Evolutionary conservation across 2,797 vertebrate genomes (phyloP), one percentile per base, ranked within the genome.

Genomic region (Sebastes paucispinis): DNA sequence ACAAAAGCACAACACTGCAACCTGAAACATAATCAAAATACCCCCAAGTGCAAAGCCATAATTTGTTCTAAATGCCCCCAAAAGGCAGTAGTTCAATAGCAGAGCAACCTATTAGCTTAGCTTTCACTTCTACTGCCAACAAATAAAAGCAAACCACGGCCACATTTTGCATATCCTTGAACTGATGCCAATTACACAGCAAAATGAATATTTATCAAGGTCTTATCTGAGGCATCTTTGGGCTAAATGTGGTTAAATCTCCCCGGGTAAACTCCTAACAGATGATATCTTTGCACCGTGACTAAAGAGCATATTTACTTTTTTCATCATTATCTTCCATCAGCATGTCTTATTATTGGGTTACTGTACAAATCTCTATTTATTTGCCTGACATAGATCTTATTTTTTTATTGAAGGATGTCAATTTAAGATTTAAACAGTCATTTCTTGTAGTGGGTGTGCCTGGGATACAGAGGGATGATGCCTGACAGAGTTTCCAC

Each of bases 201-300:
- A 34, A 75, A 75, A 82, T 80, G 8, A 71, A 85, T 86, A 87
- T 85, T 85, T 74, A 91, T 90, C 72, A 80, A 62, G 57, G 67
- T 79, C 36, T 86, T 84, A 86, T 87, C 78, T 71, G 73, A 81
- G 32, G 60, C 69, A 68, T 90, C 75, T 73, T 43, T 69, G 13
- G 77, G 78, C 81, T 87, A 76, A 93, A 88, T 73, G 77, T 77
- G 66, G 55, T 81, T 87, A 89, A 81, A 89, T 74, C 75, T 88
- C 81, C 72, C 66, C 8, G 50, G 60, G 82, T 62, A 69, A 86
- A 67, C 77, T 84, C 78, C 75, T 92, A 88, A 89, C 75, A 88
- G 83, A 92, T 83, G 62, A 91, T 86, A 91, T 93, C 89, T 82
- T 55, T 86, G 62, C 47, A 75, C 86, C 34, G 20, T 87, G 81